Conservation (phyloP, 2,888 invertebrate genomes). For the Synanthedon tipuliformis region DNA sequence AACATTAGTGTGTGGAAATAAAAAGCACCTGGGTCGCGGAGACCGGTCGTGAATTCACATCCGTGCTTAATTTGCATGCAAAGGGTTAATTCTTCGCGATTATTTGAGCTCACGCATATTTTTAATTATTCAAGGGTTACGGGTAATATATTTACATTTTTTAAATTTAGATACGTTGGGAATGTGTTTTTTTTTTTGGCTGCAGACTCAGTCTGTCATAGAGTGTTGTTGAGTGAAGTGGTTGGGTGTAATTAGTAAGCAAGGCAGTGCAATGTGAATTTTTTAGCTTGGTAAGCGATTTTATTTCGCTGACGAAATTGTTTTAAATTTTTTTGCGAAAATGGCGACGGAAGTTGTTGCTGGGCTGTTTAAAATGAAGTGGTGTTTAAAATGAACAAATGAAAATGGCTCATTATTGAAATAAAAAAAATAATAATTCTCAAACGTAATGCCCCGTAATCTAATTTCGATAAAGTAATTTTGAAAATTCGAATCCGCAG, state of each 20-base stretch:
- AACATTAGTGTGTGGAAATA: slow-evolving; percentile 28
- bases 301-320: neutral
- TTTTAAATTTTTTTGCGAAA: neutral
- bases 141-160: slow-evolving; percentile 50
- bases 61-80: slow-evolving; percentile 55
- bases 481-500: slow-evolving; percentile 32
- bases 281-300: neutral
- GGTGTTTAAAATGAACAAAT: no score
- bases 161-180: slow-evolving; percentile 40
- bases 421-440: neutral
- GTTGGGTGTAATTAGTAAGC: slow-evolving; percentile 2
- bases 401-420: neutral
- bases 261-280: neutral
- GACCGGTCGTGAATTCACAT: slow-evolving; percentile 52
- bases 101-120: slow-evolving; percentile 66
- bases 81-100: slow-evolving; percentile 66
- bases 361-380: no score
- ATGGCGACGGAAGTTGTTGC: neutral
- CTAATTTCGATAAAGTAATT: slow-evolving; percentile 19
- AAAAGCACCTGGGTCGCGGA: slow-evolving; percentile 47
- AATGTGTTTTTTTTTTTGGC: slow-evolving; percentile 31
- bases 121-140: slow-evolving; percentile 68
- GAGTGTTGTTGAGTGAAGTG: slow-evolving; percentile 42
- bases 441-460: neutral
- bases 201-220: slow-evolving; percentile 42